Evolutionary conservation across 2,888 invertebrate genomes (phyloP).

Genomic region (Osmoderma eremita): DNA sequence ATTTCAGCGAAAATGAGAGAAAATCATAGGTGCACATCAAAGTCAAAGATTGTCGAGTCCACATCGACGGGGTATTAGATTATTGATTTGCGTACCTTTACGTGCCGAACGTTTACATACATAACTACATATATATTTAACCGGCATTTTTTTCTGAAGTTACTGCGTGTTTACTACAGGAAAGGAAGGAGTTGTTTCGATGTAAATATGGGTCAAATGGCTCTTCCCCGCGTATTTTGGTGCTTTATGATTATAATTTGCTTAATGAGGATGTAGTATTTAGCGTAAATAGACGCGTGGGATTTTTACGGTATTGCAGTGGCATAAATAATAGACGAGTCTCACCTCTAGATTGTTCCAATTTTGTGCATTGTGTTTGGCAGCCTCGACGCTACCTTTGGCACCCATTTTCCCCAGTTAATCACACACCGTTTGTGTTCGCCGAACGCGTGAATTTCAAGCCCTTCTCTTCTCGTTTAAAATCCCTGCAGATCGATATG

Average conservation of each 20-base stretch:
- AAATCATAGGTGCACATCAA: neutral
- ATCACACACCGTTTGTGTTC: slow-evolving; percentile 5
- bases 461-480: slow-evolving; percentile 14
- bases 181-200: no score
- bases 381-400: slow-evolving; percentile 84
- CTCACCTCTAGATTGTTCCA: slow-evolving; percentile 84
- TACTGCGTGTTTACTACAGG: neutral
- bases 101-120: no score
- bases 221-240: no score
- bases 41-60: neutral
- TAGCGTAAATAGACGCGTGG: no score
- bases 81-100: slow-evolving; percentile 9
- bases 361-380: slow-evolving; percentile 83
- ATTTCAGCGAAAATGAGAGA: neutral
- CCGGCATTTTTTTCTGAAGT: neutral
- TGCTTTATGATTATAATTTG: no score
- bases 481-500: slow-evolving; percentile 21
- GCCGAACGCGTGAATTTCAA: neutral
- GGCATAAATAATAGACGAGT: slow-evolving; percentile 48
- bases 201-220: no score
- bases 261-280: no score
- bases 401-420: slow-evolving; percentile 72
- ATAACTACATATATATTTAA: neutral
- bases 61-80: slow-evolving; percentile 12
- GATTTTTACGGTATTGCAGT: no score